Evolutionary conservation across 37 sponge, comb jelly and placozoan species (phyloP), one percentile per base, ranked within the genome.

Genomic region (Geodia barretti): DNA sequence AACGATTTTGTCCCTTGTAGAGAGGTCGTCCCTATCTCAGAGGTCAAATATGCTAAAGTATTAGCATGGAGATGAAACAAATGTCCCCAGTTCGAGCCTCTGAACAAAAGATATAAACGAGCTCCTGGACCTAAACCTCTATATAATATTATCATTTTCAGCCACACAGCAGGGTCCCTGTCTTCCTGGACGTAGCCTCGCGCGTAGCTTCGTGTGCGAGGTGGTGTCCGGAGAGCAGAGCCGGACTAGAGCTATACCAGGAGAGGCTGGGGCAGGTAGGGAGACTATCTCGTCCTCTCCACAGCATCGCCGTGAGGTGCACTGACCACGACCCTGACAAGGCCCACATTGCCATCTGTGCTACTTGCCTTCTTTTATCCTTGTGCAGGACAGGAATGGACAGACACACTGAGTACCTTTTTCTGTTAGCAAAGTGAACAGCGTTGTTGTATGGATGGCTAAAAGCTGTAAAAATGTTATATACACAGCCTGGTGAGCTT

Each of bases 41-140:
- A n/a, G n/a, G n/a, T n/a, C n/a, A n/a, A n/a, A n/a, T n/a, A n/a
- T n/a, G n/a, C n/a, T n/a, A n/a, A n/a, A n/a, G n/a, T n/a, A n/a
- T n/a, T n/a, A n/a, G n/a, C n/a, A n/a, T n/a, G n/a, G n/a, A n/a
- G n/a, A n/a, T n/a, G n/a, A n/a, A n/a, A n/a, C n/a, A n/a, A n/a
- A n/a, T n/a, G n/a, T n/a, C n/a, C n/a, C n/a, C n/a, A n/a, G n/a
- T n/a, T n/a, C n/a, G n/a, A n/a, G n/a, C n/a, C n/a, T n/a, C n/a
- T n/a, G n/a, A n/a, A n/a, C n/a, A n/a, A n/a, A n/a, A n/a, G n/a
- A n/a, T n/a, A n/a, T n/a, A n/a, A n/a, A n/a, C n/a, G 93, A 92
- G 76, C 64, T 92, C 40, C 68, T 92, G 83, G 88, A 92, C 39
- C 64, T 74, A 32, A 78, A 80, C 68, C 74, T 87, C 7, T 76